These are phyloP conservation scores for Oreohelix idahoensis DNA, from an alignment of 1,140 invertebrate species.

Conservation along the genomic window DNA sequence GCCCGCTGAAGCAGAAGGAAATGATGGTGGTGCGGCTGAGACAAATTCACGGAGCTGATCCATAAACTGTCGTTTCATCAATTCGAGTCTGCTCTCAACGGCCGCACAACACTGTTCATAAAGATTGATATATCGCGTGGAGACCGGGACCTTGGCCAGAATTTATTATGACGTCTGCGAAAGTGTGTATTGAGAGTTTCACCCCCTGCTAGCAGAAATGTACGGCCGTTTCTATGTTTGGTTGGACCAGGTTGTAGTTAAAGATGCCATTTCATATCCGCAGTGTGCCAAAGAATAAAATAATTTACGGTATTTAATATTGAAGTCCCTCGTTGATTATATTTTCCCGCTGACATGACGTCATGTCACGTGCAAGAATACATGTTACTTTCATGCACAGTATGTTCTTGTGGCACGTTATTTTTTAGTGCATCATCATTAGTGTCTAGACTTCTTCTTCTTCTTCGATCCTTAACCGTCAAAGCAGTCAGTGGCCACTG, in stretches of 20 bases:
- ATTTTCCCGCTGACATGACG: background rate
- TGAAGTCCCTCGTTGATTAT: background rate
- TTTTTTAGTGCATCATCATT: no score
- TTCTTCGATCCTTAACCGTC: no score
- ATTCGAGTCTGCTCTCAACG: slow-evolving; percentile 3
- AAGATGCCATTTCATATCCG: slow-evolving; percentile 22
- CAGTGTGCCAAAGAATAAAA: background rate
- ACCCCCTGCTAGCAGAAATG: background rate
- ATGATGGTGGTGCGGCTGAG: slow-evolving; percentile 3
- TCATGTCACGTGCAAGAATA: no score
- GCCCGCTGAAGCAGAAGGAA: slow-evolving; percentile 7
- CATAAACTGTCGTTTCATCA: slow-evolving; percentile 39
- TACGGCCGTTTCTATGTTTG: slow-evolving; percentile 16
- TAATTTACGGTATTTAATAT: slow-evolving; percentile 9
- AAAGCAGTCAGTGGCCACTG: no score
- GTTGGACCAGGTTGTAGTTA: background rate
- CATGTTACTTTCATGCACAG: no score
- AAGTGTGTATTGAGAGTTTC: slow-evolving; percentile 16
- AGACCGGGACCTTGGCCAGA: background rate
- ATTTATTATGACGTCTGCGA: slow-evolving; percentile 38
- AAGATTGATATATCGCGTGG: slow-evolving; percentile 28
- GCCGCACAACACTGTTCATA: slow-evolving; percentile 20
- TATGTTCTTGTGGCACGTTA: no score
- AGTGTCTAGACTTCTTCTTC: no score
- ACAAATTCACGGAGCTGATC: slow-evolving; percentile 18